Percentiles rank a stretch among this genome's conserved stretches.
phyloP scores from a whole-genome alignment of 2,888 invertebrate species.

The Hypomecis atomaria region DNA sequence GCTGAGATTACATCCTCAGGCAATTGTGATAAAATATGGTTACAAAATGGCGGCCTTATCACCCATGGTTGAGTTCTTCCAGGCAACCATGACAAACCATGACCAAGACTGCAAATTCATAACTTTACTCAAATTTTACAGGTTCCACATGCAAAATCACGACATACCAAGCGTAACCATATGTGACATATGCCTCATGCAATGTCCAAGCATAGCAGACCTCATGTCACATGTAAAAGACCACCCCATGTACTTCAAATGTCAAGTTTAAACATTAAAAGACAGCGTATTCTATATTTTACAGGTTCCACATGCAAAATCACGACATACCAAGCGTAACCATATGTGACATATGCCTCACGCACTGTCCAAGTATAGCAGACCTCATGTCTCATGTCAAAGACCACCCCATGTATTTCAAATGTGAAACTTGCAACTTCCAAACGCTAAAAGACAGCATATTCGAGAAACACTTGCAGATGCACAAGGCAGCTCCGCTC shows the following conservation, averaged over 20 bases:
- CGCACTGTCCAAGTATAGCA: slow-evolving; percentile 33
- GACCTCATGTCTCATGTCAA: slow-evolving; percentile 50
- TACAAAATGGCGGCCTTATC: no score
- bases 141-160: slow-evolving; percentile 56
- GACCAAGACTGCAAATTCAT: no score
- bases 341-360: slow-evolving; percentile 59
- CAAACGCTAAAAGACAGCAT: slow-evolving; percentile 38
- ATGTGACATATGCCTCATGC: slow-evolving; percentile 59
- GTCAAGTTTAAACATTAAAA: slow-evolving; percentile 50
- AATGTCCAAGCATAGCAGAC: slow-evolving; percentile 33
- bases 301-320: slow-evolving; percentile 50
- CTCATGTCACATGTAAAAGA: slow-evolving; percentile 49
- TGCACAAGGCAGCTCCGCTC: slow-evolving; percentile 38
- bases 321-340: slow-evolving; percentile 54
- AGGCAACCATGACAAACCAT: no score
- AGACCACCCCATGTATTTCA: slow-evolving; percentile 47
- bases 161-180: slow-evolving; percentile 47
- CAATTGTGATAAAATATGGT: no score
- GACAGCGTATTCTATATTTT: slow-evolving; percentile 23
- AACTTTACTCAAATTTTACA: not conserved
- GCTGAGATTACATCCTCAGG: no score
- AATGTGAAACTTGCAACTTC: slow-evolving; percentile 56
- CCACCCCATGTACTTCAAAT: slow-evolving; percentile 51
- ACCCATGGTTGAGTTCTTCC: no score
- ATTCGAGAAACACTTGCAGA: slow-evolving; percentile 48